These are phyloP conservation scores for Athalia circularis DNA, from an alignment of 2,888 invertebrate genomes.

Conservation along the genomic window DNA sequence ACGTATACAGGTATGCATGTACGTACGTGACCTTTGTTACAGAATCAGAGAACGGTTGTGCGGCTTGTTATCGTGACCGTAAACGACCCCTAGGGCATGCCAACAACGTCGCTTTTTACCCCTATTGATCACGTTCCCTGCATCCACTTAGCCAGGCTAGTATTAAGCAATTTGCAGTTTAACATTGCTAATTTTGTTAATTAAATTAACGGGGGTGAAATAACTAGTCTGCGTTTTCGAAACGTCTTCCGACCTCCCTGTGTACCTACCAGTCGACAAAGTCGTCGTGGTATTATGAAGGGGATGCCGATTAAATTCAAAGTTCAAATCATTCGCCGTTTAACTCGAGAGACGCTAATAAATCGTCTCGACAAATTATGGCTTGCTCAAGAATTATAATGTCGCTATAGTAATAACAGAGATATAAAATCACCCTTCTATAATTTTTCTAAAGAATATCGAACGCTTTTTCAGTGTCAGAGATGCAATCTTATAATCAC, in stretches of 20 bases:
- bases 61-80: constrained; percentile 13
- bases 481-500: too few relatives aligned
- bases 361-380: constrained; percentile 10
- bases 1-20: too few relatives aligned
- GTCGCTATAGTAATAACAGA: constrained; percentile 24
- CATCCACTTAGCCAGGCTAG: neutral
- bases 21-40: too few relatives aligned
- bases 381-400: constrained; percentile 19
- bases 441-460: neutral
- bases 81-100: constrained; percentile 9
- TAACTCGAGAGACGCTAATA: neutral
- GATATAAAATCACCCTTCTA: constrained; percentile 7
- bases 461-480: too few relatives aligned
- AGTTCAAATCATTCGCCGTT: constrained; percentile 23
- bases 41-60: too few relatives aligned
- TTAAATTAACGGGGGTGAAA: constrained; percentile 24
- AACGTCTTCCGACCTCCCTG: neutral
- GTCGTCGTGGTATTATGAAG: neutral
- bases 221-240: constrained; percentile 25
- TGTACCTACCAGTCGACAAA: neutral
- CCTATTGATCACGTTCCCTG: neutral
- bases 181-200: constrained; percentile 27
- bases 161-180: constrained; percentile 35
- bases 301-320: neutral
- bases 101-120: neutral